Evolutionary conservation across 2,113 vertebrate species (phyloP).

Genomic region (Pandion haliaetus): DNA sequence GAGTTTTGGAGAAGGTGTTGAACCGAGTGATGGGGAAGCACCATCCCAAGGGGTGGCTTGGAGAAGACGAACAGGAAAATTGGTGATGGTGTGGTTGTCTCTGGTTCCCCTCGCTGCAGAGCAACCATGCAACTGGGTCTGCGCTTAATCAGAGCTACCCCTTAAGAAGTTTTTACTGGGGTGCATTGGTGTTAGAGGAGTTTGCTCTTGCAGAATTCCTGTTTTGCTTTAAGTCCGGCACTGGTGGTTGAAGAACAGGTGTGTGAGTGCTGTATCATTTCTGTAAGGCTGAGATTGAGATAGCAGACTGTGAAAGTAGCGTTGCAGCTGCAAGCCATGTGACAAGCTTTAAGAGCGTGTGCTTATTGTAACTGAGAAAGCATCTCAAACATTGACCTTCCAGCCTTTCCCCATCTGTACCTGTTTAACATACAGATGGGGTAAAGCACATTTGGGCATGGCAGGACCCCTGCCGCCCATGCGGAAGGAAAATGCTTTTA

Average conservation of each 20-base stretch:
- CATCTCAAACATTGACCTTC: neutral
- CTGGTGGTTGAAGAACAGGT: neutral
- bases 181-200: neutral
- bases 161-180: neutral
- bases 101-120: neutral
- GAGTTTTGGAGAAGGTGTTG: neutral
- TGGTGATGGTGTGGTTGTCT: neutral
- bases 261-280: neutral
- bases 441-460: neutral
- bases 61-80: neutral
- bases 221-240: rapidly evolving
- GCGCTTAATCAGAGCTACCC: neutral
- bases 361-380: neutral
- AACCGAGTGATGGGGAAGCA: neutral
- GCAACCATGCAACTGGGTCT: neutral
- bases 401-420: slow-evolving; percentile 40
- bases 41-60: neutral
- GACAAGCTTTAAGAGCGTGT: neutral
- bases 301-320: neutral
- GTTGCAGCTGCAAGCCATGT: slow-evolving; percentile 6
- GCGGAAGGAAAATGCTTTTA: neutral
- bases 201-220: neutral
- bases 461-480: neutral
- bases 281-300: neutral
- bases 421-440: slow-evolving; percentile 10